These are phyloP conservation scores for Phalacrocorax pelagicus DNA, from an alignment of 2,113 vertebrate genomes.

Conservation along the genomic window DNA sequence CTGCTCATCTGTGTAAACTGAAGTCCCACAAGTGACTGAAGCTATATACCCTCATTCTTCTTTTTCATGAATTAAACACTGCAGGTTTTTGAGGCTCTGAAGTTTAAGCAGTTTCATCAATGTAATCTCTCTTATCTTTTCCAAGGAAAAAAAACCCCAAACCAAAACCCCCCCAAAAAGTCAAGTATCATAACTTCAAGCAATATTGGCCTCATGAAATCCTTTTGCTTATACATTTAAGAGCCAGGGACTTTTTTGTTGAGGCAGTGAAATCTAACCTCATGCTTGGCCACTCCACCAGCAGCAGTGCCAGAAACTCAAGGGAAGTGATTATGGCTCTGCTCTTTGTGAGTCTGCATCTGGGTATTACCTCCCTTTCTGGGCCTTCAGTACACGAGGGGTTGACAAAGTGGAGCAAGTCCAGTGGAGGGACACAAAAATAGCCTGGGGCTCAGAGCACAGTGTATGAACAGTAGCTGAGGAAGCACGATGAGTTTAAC, in stretches of 20 bases:
- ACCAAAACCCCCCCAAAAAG: rapidly evolving
- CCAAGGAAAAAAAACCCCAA: background rate
- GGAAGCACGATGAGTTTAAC: background rate
- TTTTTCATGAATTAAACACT: background rate
- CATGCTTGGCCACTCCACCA: background rate
- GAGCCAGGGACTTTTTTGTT: background rate
- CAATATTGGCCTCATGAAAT: background rate
- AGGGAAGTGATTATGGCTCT: background rate
- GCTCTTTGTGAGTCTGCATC: background rate
- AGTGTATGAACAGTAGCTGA: background rate
- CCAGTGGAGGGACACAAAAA: background rate
- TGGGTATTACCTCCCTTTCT: background rate
- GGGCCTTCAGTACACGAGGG: background rate
- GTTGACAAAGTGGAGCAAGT: background rate
- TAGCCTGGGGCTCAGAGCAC: background rate
- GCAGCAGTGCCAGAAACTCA: background rate
- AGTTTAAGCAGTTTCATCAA: background rate
- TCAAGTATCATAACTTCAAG: background rate
- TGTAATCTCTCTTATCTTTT: background rate
- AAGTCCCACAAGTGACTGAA: background rate
- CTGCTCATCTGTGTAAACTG: background rate
- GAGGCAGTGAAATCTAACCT: background rate
- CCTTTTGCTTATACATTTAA: background rate
- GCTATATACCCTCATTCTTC: background rate
- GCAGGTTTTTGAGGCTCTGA: background rate